Evolutionary conservation across 2,888 invertebrate species (phyloP).

Genomic region (Boloria euphrosyne): DNA sequence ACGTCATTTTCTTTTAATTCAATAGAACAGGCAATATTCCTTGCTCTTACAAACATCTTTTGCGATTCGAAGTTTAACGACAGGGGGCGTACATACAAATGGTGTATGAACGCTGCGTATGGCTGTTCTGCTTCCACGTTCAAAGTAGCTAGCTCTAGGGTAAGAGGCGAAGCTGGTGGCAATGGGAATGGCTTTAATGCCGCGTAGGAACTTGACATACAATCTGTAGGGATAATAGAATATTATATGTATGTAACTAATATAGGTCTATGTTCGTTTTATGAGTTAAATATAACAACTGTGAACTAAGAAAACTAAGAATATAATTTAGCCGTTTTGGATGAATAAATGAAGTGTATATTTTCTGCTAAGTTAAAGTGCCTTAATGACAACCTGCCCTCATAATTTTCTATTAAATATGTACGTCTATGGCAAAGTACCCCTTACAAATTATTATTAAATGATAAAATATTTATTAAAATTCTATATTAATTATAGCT

Average conservation of each 20-base stretch:
- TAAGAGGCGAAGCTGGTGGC: slow-evolving; percentile 88
- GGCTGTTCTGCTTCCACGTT: slow-evolving; percentile 88
- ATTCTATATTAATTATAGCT: too few species aligned
- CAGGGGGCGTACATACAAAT: slow-evolving; percentile 95
- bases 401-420: too few species aligned
- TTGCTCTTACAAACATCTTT: slow-evolving; percentile 94
- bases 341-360: too few species aligned
- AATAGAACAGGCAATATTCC: slow-evolving; percentile 96
- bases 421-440: too few species aligned
- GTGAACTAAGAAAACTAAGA: too few species aligned
- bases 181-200: slow-evolving; percentile 93
- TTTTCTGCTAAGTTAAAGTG: too few species aligned
- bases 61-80: slow-evolving; percentile 94
- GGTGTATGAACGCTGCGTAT: slow-evolving; percentile 92
- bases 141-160: slow-evolving; percentile 93
- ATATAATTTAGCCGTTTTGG: too few species aligned
- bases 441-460: too few species aligned
- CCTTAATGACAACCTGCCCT: too few species aligned
- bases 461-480: too few species aligned
- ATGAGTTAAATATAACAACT: too few species aligned
- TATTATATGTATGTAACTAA: not conserved
- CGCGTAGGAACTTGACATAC: slow-evolving; percentile 90
- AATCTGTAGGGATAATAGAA: slow-evolving; percentile 83
- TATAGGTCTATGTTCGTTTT: too few species aligned
- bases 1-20: slow-evolving; percentile 93